Evolutionary conservation across 2,113 vertebrate genomes (phyloP).

Genomic region (Gnathochromis pfefferi): DNA sequence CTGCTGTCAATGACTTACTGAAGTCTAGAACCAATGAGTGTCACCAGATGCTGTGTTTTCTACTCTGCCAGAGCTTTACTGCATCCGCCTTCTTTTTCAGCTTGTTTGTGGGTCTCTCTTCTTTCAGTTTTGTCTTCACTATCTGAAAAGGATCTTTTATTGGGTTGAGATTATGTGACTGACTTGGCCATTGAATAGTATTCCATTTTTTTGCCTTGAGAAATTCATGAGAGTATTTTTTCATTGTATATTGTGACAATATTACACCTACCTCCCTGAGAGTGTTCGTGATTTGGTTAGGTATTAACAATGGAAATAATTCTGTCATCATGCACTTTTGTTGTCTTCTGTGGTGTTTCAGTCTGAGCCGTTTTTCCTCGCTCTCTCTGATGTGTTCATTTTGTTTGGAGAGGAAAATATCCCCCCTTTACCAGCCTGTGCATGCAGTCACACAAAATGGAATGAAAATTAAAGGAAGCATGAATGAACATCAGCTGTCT

Average conservation of each 20-base stretch:
- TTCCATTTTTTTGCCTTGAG: neutral
- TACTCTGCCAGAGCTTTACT: neutral
- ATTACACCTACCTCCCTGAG: neutral
- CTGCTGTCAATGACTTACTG: neutral
- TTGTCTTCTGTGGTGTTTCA: neutral
- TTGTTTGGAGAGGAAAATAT: neutral
- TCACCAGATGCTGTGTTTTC: neutral
- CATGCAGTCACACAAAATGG: neutral
- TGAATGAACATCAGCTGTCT: neutral
- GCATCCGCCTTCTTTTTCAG: neutral
- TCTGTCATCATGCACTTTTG: neutral
- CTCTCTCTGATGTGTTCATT: neutral
- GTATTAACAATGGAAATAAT: neutral
- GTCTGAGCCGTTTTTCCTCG: fast-evolving
- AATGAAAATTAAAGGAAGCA: neutral
- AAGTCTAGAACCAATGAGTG: neutral
- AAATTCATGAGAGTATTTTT: neutral
- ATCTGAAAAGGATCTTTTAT: neutral
- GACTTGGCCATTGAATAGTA: neutral
- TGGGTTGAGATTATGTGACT: neutral
- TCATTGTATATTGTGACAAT: neutral
- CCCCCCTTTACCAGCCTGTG: neutral
- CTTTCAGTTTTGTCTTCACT: neutral
- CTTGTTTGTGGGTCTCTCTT: neutral
- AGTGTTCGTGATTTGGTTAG: neutral